A percentile compares a stretch with the other conserved stretches of the same genome.
phyloP scores from a whole-genome alignment of 2,113 vertebrate genomes.

The Phylloscopus whistleri region DNA sequence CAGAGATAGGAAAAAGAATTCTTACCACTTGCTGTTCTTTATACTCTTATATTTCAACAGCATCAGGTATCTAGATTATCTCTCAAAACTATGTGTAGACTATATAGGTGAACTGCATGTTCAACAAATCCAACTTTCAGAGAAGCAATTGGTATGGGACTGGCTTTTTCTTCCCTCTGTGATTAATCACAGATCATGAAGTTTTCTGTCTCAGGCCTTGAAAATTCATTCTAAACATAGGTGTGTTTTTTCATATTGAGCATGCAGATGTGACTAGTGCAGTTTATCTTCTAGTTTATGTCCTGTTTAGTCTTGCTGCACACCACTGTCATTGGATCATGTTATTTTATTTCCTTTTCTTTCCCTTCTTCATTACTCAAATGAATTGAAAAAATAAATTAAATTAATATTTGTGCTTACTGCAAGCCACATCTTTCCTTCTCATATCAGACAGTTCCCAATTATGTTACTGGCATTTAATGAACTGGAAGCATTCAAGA shows the following conservation, averaged over 20 bases:
- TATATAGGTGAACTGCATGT: background rate
- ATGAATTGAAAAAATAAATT: background rate
- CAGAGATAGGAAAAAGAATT: background rate
- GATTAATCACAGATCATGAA: background rate
- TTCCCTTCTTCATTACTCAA: background rate
- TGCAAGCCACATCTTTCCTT: background rate
- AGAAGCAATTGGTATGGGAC: background rate
- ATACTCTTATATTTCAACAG: background rate
- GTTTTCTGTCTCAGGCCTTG: background rate
- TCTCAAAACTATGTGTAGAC: background rate
- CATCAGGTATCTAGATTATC: background rate
- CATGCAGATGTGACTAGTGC: background rate
- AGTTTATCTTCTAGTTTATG: background rate
- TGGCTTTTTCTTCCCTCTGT: background rate
- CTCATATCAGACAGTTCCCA: background rate
- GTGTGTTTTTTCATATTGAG: background rate
- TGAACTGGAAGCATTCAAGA: background rate
- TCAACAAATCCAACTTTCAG: background rate
- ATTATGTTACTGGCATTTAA: conserved; percentile 19
- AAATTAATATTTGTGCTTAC: background rate
- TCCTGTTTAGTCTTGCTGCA: background rate
- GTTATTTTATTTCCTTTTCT: background rate
- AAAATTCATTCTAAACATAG: background rate
- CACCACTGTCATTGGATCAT: background rate
- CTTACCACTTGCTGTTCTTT: background rate